Percentiles rank a stretch among this genome's conserved stretches.
These are phyloP conservation scores for Sebastes fasciatus DNA, from an alignment of 2,113 vertebrate genomes.

Conservation along the genomic window DNA sequence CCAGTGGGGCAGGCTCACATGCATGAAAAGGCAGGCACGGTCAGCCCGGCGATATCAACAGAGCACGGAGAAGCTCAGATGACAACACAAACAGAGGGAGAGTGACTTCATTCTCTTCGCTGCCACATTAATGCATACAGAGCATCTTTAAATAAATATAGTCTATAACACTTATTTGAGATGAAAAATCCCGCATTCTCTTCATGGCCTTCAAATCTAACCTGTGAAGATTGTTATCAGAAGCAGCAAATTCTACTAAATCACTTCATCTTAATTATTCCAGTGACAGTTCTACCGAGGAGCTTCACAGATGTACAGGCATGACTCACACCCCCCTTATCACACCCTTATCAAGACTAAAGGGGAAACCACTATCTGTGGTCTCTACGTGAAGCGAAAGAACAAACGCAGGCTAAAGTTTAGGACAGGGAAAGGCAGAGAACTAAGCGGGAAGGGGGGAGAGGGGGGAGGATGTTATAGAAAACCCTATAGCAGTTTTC, in stretches of 20 bases:
- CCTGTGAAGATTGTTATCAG: neutral
- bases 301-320: conserved; percentile 39
- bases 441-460: conserved; percentile 37
- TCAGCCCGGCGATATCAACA: too few species aligned
- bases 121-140: too few species aligned
- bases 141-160: neutral
- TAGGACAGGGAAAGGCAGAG: conserved; percentile 53
- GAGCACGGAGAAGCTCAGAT: too few species aligned
- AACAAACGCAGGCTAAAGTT: conserved; percentile 56
- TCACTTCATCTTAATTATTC: conserved; percentile 19
- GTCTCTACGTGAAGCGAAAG: conserved; percentile 51
- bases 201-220: neutral
- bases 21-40: too few species aligned
- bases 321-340: conserved; percentile 58
- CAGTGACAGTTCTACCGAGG: conserved; percentile 43
- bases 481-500: conserved; percentile 47
- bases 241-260: neutral
- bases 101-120: too few species aligned
- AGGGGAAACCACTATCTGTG: conserved; percentile 63
- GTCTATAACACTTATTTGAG: neutral
- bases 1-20: too few species aligned
- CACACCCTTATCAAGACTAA: conserved; percentile 58
- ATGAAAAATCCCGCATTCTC: neutral
- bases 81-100: too few species aligned
- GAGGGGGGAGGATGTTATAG: conserved; percentile 3